Evolutionary conservation across 2,797 vertebrate species (phyloP).

Genomic region (Peromyscus attwateri): DNA sequence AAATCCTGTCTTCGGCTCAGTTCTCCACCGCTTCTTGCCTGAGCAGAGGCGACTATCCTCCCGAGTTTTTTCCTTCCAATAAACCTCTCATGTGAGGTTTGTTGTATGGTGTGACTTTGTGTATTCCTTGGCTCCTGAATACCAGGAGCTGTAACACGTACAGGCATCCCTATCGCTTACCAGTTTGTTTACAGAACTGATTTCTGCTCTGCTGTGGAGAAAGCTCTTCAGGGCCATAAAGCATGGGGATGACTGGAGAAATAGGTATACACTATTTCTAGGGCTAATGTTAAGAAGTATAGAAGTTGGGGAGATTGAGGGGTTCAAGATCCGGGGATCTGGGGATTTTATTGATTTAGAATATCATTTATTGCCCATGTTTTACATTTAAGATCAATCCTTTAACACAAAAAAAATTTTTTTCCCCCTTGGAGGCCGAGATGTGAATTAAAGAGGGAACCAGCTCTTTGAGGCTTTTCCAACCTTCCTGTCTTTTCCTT

Average conservation of each 20-base stretch:
- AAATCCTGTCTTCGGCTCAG: not conserved
- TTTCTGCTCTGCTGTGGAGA: conserved; percentile 35
- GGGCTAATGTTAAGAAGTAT: not conserved
- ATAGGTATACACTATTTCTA: too few species aligned
- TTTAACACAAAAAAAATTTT: not conserved
- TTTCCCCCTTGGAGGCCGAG: not conserved
- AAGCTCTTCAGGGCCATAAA: not conserved
- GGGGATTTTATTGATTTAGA: conserved; percentile 2
- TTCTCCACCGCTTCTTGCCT: not conserved
- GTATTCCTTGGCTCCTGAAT: not conserved
- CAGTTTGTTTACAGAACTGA: not conserved
- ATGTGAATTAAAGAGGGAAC: not conserved
- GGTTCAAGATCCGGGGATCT: conserved; percentile 11
- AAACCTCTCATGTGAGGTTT: not conserved
- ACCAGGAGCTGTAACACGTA: not conserved
- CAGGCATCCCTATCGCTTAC: not conserved
- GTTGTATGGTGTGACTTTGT: not conserved
- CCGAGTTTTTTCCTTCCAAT: not conserved
- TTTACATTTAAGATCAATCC: conserved; percentile 27
- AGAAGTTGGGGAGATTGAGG: not conserved
- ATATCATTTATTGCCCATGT: not conserved
- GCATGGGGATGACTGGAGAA: not conserved
- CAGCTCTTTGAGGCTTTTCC: not conserved
- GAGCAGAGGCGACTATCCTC: not conserved
- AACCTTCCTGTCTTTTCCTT: not conserved